Conservation (phyloP, 1,140 invertebrate species). For the Neodiprion fabricii region DNA sequence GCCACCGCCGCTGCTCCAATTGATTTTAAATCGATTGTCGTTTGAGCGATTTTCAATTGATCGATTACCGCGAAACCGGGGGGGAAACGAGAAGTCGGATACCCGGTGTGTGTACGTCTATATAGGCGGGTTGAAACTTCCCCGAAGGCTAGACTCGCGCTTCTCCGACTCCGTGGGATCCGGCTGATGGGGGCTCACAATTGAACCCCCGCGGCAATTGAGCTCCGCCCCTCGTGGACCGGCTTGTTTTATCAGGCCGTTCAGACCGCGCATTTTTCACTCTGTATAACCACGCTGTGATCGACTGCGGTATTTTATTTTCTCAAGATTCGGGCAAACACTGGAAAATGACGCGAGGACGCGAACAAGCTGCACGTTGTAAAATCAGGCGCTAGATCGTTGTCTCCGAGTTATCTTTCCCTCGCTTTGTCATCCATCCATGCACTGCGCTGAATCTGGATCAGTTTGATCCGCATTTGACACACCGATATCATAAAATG, state of each 20-base stretch:
- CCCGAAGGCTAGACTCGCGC: neutral
- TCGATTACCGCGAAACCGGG: conserved; percentile 42
- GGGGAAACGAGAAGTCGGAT: conserved; percentile 19
- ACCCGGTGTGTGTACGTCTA: neutral
- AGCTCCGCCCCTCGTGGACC: neutral
- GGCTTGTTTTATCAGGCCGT: neutral
- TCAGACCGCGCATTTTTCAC: neutral
- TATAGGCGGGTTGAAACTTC: neutral
- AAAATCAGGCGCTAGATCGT: too few relatives aligned
- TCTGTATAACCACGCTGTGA: too few relatives aligned
- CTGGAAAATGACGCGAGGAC: too few relatives aligned
- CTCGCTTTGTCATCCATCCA: too few relatives aligned
- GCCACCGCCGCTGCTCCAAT: conserved; percentile 42
- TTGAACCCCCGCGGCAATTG: conserved; percentile 1
- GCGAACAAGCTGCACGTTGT: too few relatives aligned
- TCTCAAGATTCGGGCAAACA: too few relatives aligned
- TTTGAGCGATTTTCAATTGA: conserved; percentile 58
- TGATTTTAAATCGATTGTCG: conserved; percentile 59
- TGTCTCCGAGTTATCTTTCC: too few relatives aligned
- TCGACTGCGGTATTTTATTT: too few relatives aligned
- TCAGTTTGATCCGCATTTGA: too few relatives aligned
- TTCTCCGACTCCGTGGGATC: neutral
- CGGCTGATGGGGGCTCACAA: conserved; percentile 1
- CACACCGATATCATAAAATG: too few relatives aligned
- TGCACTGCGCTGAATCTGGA: too few relatives aligned